Conservation (phyloP, 2,797 vertebrate species). For the Tympanoctomys barrerae region DNA sequence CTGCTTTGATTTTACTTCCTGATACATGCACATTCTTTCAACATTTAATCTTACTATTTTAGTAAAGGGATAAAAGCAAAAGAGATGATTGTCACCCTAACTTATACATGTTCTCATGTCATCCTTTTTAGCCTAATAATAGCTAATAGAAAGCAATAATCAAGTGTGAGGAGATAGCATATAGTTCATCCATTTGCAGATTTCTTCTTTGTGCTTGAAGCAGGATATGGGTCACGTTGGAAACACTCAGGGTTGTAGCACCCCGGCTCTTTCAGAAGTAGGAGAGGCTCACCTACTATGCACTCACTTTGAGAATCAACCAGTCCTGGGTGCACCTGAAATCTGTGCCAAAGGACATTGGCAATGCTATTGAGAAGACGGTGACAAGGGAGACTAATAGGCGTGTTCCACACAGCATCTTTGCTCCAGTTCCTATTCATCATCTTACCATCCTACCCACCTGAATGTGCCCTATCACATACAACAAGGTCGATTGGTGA, state of each 20-base stretch:
- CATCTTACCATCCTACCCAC: background rate
- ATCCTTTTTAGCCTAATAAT: background rate
- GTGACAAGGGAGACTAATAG: background rate
- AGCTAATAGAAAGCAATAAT: background rate
- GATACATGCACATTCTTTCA: background rate
- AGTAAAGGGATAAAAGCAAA: background rate
- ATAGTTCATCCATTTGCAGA: background rate
- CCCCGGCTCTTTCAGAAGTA: no score
- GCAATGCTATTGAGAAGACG: background rate
- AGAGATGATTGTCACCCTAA: background rate
- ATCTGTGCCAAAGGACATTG: background rate
- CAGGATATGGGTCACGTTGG: background rate
- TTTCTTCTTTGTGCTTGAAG: background rate
- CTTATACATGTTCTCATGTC: background rate
- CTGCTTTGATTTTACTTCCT: background rate
- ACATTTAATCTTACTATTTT: background rate
- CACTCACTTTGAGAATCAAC: background rate
- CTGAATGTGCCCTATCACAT: background rate
- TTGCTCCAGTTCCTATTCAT: background rate
- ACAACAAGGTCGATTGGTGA: background rate
- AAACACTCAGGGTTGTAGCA: background rate
- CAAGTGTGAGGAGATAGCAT: background rate
- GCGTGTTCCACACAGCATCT: background rate
- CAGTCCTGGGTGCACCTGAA: background rate
- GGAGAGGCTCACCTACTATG: background rate